Evolutionary conservation across 2,113 vertebrate genomes (phyloP), one percentile per base, ranked within the genome.

Genomic region (Antigone vipio): DNA sequence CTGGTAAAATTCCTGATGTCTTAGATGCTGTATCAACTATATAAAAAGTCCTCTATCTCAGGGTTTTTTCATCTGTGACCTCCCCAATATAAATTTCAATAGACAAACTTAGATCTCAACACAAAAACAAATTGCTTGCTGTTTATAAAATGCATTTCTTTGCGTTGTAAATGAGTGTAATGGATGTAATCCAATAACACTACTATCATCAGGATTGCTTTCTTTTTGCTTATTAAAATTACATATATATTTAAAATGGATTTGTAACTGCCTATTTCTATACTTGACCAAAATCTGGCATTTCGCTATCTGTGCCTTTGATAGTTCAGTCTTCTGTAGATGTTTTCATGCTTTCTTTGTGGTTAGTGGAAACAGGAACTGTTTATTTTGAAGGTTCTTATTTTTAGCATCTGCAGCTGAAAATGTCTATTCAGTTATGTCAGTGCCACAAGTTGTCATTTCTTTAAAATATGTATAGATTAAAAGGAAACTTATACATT

Each of bases 261-360:
- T 95, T 97, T 95, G 82, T 95, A 93, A 88, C 63, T 79, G n/a
- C 40, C 64, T 89, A 29, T 96, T 96, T 89, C 84, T 94, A 64
- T 63, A 85, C n/a, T 14, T 6, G 0, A 81, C 85, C 52, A 76
- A 88, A 94, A 91, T 59, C 75, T 92, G 92, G 74, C 77, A 73
- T 96, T 82, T 74, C 40, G 34, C 80, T 92, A 79, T 79, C 88
- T 75, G 26, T 92, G 89, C 74, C 80, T 97, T 97, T 94, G 88
- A 75, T 85, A 92, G 96, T 81, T 89, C 72, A 94, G 87, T 50
- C 42, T 94, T 94, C 71, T 88, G 84, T 88, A 84, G 92, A 67
- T 73, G 58, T 93, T 95, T 95, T 91, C 47, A 40, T 91, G 17
- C 56, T 88, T 71, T 62, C 52, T 92, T 85, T 95, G 56, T 72